Base-by-base conservation (phyloP, 2,113 vertebrate genomes). In the Poecilia latipinna region DNA sequence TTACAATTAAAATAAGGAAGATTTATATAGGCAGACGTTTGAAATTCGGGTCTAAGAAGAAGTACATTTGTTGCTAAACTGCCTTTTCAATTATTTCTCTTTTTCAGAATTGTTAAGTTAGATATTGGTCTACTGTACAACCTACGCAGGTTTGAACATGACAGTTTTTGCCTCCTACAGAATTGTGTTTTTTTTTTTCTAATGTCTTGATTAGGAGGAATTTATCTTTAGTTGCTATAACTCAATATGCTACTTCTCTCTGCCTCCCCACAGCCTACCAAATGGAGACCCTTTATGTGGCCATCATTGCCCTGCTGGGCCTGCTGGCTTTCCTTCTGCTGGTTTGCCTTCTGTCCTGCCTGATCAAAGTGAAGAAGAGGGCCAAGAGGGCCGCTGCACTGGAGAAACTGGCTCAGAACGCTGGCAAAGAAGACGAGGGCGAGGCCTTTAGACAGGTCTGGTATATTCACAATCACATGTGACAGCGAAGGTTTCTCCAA, bases 401-500 rank as follows among this genome's bases (percentile, higher is more conserved):
- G 63, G 91, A 94, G 63, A 94, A 94, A 86, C 90, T 94, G 8
- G 93, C 93, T 67, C 75, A 95, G 61, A 88, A 91, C 0, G 91
- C 93, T 29, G 93, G 93, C 79, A 94, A 94, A 74, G 93, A 93
- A 29, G 93, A 95, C 12, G 94, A 95, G 26, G 95, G 94, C 32
- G 93, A 94, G 12, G 86, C 93, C 48, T 95, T 95, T 68, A 88
- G 94, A 92, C 90, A 95, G 95, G 95, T 95, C 12, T 8, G 87
- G 60, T 4, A 78, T 54, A 69, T 61, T 61, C 12, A 22, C 66
- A 19, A 8, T 62, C 51, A 32, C n/a, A 44, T 70, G 15, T 44
- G 26, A 29, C 11, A n/a, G 33, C 62, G 64, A 70, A 13, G 12
- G 60, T 4, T 44, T 17, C 61, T 32, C 4, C 12, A 24, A 35